A percentile compares a stretch with the other conserved stretches of the same genome.
Evolutionary conservation across 2,888 invertebrate species (phyloP).

Genomic region (Escarpia spicata): DNA sequence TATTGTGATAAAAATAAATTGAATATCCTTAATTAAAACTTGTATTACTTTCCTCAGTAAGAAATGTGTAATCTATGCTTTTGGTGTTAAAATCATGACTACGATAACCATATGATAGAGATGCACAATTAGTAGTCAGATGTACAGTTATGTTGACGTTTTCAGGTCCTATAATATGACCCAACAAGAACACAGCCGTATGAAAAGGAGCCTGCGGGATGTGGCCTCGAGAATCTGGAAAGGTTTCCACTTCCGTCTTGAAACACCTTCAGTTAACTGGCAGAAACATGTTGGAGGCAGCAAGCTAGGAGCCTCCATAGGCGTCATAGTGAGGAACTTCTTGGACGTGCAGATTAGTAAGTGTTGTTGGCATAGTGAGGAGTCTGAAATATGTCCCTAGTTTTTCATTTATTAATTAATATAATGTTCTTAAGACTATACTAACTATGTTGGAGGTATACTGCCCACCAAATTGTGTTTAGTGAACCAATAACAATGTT

Average conservation of each 20-base stretch:
- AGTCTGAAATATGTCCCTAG: background rate
- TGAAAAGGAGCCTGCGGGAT: slow-evolving; percentile 9
- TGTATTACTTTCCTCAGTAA: too few relatives aligned
- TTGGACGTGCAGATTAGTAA: slow-evolving; percentile 25
- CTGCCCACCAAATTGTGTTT: too few relatives aligned
- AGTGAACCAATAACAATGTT: too few relatives aligned
- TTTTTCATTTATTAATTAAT: too few relatives aligned
- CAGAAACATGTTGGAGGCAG: slow-evolving; percentile 23
- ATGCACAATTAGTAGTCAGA: too few relatives aligned
- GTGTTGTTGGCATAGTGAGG: background rate
- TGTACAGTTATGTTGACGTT: background rate
- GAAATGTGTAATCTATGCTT: too few relatives aligned
- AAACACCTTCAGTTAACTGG: slow-evolving; percentile 23
- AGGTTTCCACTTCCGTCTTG: slow-evolving; percentile 20
- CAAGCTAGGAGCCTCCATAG: slow-evolving; percentile 14
- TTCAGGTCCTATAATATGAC: background rate
- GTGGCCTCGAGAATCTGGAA: slow-evolving; percentile 6
- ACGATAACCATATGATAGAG: too few relatives aligned
- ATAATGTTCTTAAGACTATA: too few relatives aligned
- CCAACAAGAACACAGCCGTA: slow-evolving; percentile 17
- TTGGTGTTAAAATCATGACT: too few relatives aligned
- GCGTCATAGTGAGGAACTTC: slow-evolving; percentile 17
- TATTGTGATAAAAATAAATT: too few relatives aligned
- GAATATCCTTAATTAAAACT: too few relatives aligned
- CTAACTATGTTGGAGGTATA: too few relatives aligned